Percentiles rank a stretch among this genome's conserved stretches.
phyloP scores from a whole-genome alignment of 1,140 invertebrate genomes.

The Drosophila ohnishii region DNA sequence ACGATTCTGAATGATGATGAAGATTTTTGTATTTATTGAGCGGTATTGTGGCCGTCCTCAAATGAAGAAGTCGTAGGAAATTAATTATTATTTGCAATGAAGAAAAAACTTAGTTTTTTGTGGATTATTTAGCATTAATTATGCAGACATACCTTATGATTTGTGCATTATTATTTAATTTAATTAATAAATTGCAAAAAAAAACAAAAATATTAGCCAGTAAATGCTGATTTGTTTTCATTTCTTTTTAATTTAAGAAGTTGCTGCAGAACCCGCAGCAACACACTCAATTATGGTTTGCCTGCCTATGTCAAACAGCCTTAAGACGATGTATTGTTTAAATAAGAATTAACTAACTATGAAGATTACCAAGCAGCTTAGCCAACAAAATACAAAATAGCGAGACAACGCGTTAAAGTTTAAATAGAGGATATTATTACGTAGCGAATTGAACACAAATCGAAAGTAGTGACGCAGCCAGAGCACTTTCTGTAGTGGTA shows the following conservation, averaged over 20 bases:
- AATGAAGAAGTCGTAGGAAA: constrained; percentile 69
- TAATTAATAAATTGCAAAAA: constrained; percentile 61
- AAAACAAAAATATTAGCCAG: constrained; percentile 28
- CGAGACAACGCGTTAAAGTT: constrained; percentile 71
- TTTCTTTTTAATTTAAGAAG: constrained; percentile 30
- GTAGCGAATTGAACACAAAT: constrained; percentile 69
- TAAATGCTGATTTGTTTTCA: constrained; percentile 33
- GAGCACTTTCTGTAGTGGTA: constrained; percentile 42
- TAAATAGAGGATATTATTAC: constrained; percentile 74
- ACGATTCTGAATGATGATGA: constrained; percentile 44
- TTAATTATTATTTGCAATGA: constrained; percentile 71
- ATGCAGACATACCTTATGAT: constrained; percentile 61
- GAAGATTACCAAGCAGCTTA: constrained; percentile 73
- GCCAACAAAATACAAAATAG: constrained; percentile 64
- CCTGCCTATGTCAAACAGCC: constrained; percentile 17
- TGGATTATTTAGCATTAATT: constrained; percentile 53
- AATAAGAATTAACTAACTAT: constrained; percentile 51
- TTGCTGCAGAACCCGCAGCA: constrained; percentile 1
- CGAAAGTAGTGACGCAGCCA: constrained; percentile 48
- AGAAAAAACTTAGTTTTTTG: constrained; percentile 73
- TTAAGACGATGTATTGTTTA: constrained; percentile 45
- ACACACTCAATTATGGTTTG: constrained; percentile 16
- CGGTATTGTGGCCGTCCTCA: constrained; percentile 22
- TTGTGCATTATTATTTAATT: constrained; percentile 81
- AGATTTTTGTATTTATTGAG: constrained; percentile 61